These are phyloP conservation scores for Aricia artaxerxes DNA, from an alignment of 2,888 invertebrate genomes.

Conservation along the genomic window DNA sequence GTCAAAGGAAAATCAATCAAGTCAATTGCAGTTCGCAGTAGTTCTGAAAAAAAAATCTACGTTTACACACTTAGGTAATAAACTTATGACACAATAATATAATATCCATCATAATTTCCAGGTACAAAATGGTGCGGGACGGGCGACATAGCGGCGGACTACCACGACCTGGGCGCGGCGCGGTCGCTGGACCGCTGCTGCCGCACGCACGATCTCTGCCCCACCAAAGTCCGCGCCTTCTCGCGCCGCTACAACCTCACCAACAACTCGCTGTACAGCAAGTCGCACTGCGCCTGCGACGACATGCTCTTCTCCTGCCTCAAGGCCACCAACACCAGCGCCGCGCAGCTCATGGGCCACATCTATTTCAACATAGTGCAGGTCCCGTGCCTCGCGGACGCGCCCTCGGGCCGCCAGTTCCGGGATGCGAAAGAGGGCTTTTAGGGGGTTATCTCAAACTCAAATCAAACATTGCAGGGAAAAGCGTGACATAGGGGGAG, in stretches of 20 bases:
- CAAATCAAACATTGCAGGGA: too few relatives aligned
- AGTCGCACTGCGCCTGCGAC: conserved; percentile 94
- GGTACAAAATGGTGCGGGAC: conserved; percentile 97
- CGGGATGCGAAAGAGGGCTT: conserved; percentile 77
- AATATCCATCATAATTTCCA: conserved; percentile 50
- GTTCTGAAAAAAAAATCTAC: too few relatives aligned
- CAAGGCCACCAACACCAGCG: conserved; percentile 85
- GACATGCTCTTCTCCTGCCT: conserved; percentile 90
- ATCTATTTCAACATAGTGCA: conserved; percentile 92
- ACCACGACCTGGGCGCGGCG: conserved; percentile 91
- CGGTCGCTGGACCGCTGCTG: conserved; percentile 90
- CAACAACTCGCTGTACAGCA: conserved; percentile 92
- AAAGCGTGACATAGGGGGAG: background rate
- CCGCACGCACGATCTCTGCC: conserved; percentile 94
- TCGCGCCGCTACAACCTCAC: conserved; percentile 88
- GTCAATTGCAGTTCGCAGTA: too few relatives aligned
- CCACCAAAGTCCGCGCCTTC: conserved; percentile 87
- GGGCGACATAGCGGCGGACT: conserved; percentile 91
- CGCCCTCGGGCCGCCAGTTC: conserved; percentile 64
- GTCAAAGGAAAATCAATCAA: too few relatives aligned
- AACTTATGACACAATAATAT: too few relatives aligned
- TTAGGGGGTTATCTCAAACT: background rate
- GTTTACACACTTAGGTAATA: too few relatives aligned
- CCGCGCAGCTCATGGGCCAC: conserved; percentile 89
- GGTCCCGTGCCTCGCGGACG: conserved; percentile 86